Evolutionary conservation across 2,113 vertebrate species (phyloP).

Genomic region (Cathartes aura): DNA sequence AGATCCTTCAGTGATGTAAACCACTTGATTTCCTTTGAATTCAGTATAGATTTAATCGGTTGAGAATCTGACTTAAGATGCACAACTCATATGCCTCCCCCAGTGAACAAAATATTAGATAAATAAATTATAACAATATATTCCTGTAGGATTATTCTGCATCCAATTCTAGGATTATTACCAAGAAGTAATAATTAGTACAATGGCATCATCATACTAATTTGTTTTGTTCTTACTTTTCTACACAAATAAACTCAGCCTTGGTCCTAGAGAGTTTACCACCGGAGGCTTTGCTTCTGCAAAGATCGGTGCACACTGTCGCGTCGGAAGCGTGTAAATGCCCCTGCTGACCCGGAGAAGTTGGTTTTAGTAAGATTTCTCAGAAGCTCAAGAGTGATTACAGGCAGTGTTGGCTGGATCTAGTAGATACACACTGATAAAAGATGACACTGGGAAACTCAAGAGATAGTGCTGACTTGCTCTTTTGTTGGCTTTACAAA

Average conservation of each 20-base stretch:
- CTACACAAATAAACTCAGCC: not conserved
- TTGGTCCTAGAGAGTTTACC: not conserved
- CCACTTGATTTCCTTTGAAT: not conserved
- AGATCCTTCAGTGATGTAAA: not conserved
- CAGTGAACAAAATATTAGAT: not conserved
- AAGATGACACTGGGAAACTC: not conserved
- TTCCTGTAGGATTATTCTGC: not conserved
- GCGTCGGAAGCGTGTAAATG: fast-evolving
- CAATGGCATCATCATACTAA: not conserved
- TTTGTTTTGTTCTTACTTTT: not conserved
- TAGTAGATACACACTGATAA: not conserved
- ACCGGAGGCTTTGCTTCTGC: not conserved
- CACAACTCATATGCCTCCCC: not conserved
- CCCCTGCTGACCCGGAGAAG: not conserved
- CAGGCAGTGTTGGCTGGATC: not conserved
- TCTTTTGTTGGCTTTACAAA: not conserved
- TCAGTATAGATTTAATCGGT: not conserved
- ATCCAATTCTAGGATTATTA: not conserved
- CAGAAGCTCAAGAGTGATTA: not conserved
- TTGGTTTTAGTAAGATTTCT: not conserved
- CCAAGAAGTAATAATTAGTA: not conserved
- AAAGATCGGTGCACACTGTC: no score
- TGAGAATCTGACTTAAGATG: not conserved
- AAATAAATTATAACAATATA: not conserved
- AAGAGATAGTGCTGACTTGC: not conserved